Base-by-base conservation (phyloP, 2,888 invertebrate species). In the Athalia circularis region DNA sequence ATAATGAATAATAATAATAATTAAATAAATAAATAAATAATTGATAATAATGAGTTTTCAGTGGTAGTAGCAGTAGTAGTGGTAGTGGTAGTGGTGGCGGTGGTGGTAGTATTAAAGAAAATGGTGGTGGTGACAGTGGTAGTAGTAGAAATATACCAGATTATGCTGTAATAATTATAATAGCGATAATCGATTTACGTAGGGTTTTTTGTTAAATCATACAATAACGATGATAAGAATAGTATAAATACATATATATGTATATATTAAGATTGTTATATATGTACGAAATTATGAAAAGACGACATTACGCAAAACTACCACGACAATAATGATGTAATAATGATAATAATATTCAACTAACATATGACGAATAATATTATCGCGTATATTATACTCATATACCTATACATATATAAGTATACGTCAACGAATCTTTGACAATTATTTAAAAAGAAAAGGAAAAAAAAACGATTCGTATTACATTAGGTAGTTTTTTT, bases 11-110 rank as follows among this genome's bases (percentile, higher is more conserved):
- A 29, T 54, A 11, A 54, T 52, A 83, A 86, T 87, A 87, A 88
- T 86, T 87, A 88, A 89, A 88, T 89, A 89, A 89, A 89, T 89
- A 90, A 90, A 89, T 89, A 88, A 89, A 87, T 87, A 86, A 85
- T 89, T 86, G 86, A 84, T 86, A 85, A 83, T 84, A 84, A 82
- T 84, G 83, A 43, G 59, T 72, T 47, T 57, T 29, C 48, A 15
- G 84, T 85, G 83, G 83, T 85, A 85, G 84, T 84, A 82, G 82
- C 82, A 84, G 83, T 81, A 81, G 65, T 65, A 48, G 50, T 67
- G 13, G 62, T 77, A 52, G 65, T 77, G 15, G 76, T 76, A 13
- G n/a, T n/a, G n/a, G n/a, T n/a, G 50, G 29, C 2, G 29, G 29
- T 29, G 29, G 29, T 29, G 29, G 29, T 29, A 29, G 29, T 29